A percentile compares a stretch with the other conserved stretches of the same genome.
These are phyloP conservation scores for Nasonia longicornis DNA, from an alignment of 1,140 invertebrate species.

Conservation along the genomic window DNA sequence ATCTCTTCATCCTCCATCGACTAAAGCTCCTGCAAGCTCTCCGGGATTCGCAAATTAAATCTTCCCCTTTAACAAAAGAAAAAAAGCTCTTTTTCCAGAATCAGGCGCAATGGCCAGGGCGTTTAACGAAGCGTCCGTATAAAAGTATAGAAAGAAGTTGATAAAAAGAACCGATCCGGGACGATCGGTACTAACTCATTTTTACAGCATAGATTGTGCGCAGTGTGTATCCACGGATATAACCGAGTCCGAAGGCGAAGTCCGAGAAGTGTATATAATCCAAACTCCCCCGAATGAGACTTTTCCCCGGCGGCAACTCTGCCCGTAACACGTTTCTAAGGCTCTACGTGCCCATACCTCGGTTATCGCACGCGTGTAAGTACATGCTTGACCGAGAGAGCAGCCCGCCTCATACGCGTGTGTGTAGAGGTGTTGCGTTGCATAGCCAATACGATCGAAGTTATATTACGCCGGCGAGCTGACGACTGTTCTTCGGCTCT, in stretches of 20 bases:
- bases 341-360: not conserved
- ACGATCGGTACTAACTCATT: not conserved
- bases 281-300: not conserved
- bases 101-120: not conserved
- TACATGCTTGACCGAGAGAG: not conserved
- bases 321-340: not conserved
- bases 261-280: no score
- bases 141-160: not conserved
- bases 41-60: not conserved
- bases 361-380: not conserved
- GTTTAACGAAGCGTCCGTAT: not conserved
- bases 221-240: no score
- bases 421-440: not conserved
- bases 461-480: not conserved
- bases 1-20: not conserved
- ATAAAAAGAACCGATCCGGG: no score
- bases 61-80: not conserved
- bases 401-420: no score
- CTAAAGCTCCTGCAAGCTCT: not conserved
- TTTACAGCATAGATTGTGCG: not conserved
- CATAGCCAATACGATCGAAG: not conserved
- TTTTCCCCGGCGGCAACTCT: not conserved
- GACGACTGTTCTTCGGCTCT: constrained; percentile 1
- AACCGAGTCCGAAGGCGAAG: not conserved
- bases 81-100: not conserved